Evolutionary conservation across 2,797 vertebrate genomes (phyloP), one percentile per base, ranked within the genome.

Genomic region (Gymnopithys bicolor): DNA sequence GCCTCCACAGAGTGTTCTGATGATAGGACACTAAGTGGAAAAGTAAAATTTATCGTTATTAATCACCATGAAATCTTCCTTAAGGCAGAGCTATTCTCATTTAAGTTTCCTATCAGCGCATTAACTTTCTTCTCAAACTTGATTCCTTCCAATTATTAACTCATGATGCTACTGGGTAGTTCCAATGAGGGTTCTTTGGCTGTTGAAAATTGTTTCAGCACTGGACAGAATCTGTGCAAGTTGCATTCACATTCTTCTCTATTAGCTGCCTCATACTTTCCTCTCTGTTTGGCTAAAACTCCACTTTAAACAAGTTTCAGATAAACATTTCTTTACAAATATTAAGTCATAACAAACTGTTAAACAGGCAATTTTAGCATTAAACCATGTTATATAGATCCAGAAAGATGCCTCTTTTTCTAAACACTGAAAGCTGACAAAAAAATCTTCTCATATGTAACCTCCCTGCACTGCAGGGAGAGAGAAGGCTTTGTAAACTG

Each of bases 121-220:
- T 43, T 70, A 35, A 28, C 37, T 68, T 93, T 68, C 28, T 23
- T 80, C n/a, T 87, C 11, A 83, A 28, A 56, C 4, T 4, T n/a
- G 24, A n/a, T 74, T 91, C 19, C 8, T 84, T 94, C 16, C 19
- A 19, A 7, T 25, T 70, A 52, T 41, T 56, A 77, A 67, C 68
- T 68, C 15, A 27, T 8, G 2, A 0, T 46, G 7, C 11, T 66
- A 23, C 35, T 51, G 13, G 9, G 11, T 43, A 43, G 19, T 30
- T 85, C 46, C 71, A 83, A 45, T 32, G 24, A 59, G 5, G 5
- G 9, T 1, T 85, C 13, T 82, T 87, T 53, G 28, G 4, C 12
- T 60, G 24, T n/a, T 56, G 33, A 67, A n/a, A 80, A 49, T 4
- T 68, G 13, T 77, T 87, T 77, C 32, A 37, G 32, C 23, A 19